Percentiles rank a stretch among this genome's conserved stretches.
phyloP scores from a whole-genome alignment of 1,140 invertebrate species.

The Zaprionus africanus region DNA sequence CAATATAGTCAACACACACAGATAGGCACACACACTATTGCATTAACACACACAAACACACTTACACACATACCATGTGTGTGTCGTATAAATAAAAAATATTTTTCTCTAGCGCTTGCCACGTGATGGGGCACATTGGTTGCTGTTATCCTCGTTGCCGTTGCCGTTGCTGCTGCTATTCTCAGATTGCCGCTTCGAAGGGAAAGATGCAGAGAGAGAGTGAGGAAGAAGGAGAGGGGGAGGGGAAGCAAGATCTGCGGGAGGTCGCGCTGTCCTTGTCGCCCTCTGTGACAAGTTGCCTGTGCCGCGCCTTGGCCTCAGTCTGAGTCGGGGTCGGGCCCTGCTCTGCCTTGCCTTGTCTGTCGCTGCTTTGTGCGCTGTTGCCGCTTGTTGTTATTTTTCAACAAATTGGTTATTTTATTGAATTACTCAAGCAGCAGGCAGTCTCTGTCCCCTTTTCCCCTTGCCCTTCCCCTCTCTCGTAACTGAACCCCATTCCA shows the following conservation, averaged over 20 bases:
- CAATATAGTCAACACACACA: conserved; percentile 41
- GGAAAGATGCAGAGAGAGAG: background rate
- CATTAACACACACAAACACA: background rate
- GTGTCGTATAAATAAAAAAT: conserved; percentile 50
- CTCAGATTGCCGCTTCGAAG: conserved; percentile 43
- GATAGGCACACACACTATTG: conserved; percentile 9
- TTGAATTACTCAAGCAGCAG: conserved; percentile 82
- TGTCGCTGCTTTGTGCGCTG: conserved; percentile 37
- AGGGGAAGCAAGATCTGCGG: background rate
- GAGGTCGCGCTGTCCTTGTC: conserved; percentile 17
- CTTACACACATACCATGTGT: conserved; percentile 6
- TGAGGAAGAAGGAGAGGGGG: background rate
- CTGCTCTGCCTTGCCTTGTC: conserved; percentile 53
- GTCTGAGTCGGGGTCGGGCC: background rate
- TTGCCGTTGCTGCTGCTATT: conserved; percentile 46
- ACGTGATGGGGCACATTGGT: conserved; percentile 67
- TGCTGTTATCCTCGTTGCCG: conserved; percentile 34
- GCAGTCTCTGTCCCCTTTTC: conserved; percentile 18
- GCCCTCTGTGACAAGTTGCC: conserved; percentile 65
- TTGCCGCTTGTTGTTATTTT: conserved; percentile 64
- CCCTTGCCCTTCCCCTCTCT: no score
- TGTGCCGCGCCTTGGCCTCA: conserved; percentile 22
- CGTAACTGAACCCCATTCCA: conserved; percentile 18
- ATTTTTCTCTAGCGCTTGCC: conserved; percentile 75
- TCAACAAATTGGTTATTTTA: conserved; percentile 82